These are phyloP conservation scores for Apogon hyalosoma DNA, from an alignment of 2,797 vertebrate species.

Conservation along the genomic window DNA sequence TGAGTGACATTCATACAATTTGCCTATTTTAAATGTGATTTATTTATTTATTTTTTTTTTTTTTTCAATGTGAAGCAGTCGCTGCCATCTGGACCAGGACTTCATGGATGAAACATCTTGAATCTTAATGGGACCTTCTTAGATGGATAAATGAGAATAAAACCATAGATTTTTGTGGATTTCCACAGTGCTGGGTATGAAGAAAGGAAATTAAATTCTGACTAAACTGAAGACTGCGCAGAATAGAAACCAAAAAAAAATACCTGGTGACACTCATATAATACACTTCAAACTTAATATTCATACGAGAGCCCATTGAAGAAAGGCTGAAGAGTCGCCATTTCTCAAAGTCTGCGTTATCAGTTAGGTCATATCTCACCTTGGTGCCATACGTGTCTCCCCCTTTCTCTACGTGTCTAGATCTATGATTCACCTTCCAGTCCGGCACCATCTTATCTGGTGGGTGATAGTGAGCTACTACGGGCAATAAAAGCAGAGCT, in stretches of 20 bases:
- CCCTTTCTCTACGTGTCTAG: not conserved
- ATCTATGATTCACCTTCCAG: constrained; percentile 5
- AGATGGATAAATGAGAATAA: too few species aligned
- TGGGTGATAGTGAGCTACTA: constrained; percentile 4
- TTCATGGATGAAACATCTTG: too few species aligned
- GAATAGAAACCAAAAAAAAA: not conserved
- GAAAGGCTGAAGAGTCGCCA: not conserved
- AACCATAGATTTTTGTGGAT: too few species aligned
- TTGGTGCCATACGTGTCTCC: not conserved
- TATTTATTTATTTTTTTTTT: too few species aligned
- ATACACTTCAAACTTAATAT: constrained; percentile 4
- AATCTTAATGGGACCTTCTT: too few species aligned
- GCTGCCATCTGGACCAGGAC: too few species aligned
- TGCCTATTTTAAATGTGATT: too few species aligned
- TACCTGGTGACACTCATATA: not conserved
- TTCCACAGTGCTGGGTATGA: too few species aligned
- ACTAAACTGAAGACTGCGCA: too few species aligned
- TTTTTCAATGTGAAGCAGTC: too few species aligned
- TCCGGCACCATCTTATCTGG: constrained; percentile 5
- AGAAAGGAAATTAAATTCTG: too few species aligned
- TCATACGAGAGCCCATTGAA: constrained; percentile 2
- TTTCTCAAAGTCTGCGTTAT: constrained; percentile 5
- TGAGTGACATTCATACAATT: too few species aligned
- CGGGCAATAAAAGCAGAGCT: not conserved
- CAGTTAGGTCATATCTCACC: constrained; percentile 14